phyloP scores from a whole-genome alignment of 2,888 invertebrate genomes.

The Pachydiplax longipennis region DNA sequence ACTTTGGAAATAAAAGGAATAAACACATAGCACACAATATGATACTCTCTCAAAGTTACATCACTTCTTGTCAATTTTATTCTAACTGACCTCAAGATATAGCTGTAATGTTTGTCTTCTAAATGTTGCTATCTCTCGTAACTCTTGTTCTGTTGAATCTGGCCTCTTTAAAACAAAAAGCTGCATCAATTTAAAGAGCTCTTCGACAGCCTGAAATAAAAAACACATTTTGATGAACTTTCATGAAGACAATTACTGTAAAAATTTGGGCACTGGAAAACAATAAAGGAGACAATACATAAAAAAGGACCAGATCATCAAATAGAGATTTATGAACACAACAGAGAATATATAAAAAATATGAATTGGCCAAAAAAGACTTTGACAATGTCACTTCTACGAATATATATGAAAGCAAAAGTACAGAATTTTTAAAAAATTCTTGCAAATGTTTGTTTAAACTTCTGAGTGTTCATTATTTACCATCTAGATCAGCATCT shows the following conservation, averaged over 20 bases:
- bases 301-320: background rate
- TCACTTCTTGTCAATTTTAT: background rate
- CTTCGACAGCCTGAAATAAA: constrained; percentile 78
- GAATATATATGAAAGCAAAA: too few species aligned
- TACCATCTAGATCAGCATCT: too few species aligned
- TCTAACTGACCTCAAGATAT: constrained; percentile 74
- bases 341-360: too few species aligned
- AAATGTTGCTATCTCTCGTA: constrained; percentile 84
- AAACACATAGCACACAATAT: background rate
- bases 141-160: constrained; percentile 77
- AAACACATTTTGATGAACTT: too few species aligned
- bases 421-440: too few species aligned
- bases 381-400: too few species aligned
- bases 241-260: too few species aligned
- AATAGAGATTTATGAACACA: too few species aligned
- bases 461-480: too few species aligned
- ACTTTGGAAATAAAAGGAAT: background rate
- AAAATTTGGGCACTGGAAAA: too few species aligned
- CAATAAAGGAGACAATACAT: background rate
- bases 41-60: background rate
- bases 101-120: constrained; percentile 84
- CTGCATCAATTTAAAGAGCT: constrained; percentile 88
- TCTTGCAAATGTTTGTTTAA: too few species aligned
- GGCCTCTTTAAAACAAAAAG: constrained; percentile 85
- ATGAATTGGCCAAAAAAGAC: too few species aligned